These are phyloP conservation scores for Andrena praecox DNA, from an alignment of 2,888 invertebrate genomes.

Conservation along the genomic window DNA sequence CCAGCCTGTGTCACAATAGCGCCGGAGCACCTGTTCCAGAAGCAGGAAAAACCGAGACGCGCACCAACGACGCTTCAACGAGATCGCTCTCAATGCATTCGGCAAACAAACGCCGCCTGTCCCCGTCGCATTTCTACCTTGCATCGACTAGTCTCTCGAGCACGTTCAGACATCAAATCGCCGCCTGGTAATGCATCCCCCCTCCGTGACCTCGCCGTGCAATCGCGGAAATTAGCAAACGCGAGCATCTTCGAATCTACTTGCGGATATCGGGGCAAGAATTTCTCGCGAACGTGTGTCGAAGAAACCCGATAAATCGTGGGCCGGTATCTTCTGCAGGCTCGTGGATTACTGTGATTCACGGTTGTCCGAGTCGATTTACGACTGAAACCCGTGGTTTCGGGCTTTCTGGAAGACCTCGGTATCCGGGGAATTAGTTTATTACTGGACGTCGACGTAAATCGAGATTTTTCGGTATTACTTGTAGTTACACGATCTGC, in stretches of 20 bases:
- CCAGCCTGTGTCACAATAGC: slow-evolving; percentile 32
- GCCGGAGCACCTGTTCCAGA: slow-evolving; percentile 37
- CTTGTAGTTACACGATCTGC: no score
- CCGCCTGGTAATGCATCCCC: neutral
- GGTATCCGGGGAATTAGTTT: neutral
- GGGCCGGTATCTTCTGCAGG: neutral
- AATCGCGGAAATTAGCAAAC: slow-evolving; percentile 13
- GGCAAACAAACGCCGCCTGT: slow-evolving; percentile 19
- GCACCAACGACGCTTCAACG: slow-evolving; percentile 3
- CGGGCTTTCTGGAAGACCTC: neutral
- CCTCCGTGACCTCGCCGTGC: neutral
- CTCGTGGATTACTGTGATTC: neutral
- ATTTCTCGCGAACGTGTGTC: neutral
- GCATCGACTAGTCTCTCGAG: neutral
- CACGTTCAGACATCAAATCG: neutral
- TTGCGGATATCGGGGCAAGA: neutral
- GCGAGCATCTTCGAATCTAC: neutral
- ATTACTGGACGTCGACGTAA: neutral
- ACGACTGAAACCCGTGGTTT: neutral
- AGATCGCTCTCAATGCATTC: slow-evolving; percentile 6
- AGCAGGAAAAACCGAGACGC: neutral
- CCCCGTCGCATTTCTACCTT: neutral
- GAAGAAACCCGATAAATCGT: slow-evolving; percentile 1
- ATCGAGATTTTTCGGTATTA: neutral
- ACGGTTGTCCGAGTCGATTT: neutral